Evolutionary conservation across 2,888 invertebrate genomes (phyloP), one percentile per base, ranked within the genome.

Genomic region (Lasioglossum figueresi): DNA sequence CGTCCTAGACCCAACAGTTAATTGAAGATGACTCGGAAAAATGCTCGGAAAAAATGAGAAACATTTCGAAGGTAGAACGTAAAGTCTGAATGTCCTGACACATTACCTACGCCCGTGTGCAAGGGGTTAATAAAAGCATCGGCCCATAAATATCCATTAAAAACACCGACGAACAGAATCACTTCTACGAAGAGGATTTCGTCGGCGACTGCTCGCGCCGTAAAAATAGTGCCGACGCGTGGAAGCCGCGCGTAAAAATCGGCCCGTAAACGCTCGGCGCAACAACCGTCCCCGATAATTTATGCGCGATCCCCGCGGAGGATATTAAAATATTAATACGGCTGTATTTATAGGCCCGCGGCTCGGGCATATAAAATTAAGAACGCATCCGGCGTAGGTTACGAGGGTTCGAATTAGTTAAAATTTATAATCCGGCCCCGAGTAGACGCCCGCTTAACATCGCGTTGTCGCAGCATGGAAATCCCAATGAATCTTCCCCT

Each of bases 271-370:
- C 76, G 83, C 76, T 34, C 77, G 76, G 14, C 76, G 84, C 84
- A 86, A 88, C 87, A 80, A 83, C 82, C 77, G 71, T 72, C 82
- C 80, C 78, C 43, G 83, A 87, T 88, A 87, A 92, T 88, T 89
- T 90, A 91, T 80, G 76, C 76, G 66, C 34, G 52, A 73, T 66
- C 82, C 80, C 77, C 76, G 59, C 40, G 68, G 45, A 70, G 89
- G 85, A 88, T 91, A 90, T 90, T 89, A 90, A 92, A 92, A 91
- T 91, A 92, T 92, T 91, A 91, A 92, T 90, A 87, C 83, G 85
- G 66, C 77, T 78, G 83, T 91, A 91, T 91, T 92, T 89, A 89
- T 89, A 77, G 86, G 70, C 81, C 79, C 77, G 70, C 59, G 76
- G 71, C 45, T 82, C 59, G 56, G 83, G 80, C 86, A 80, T 90